Evolutionary conservation across 2,888 invertebrate genomes (phyloP), one percentile per base, ranked within the genome.

Genomic region (Mesochorus sp.): DNA sequence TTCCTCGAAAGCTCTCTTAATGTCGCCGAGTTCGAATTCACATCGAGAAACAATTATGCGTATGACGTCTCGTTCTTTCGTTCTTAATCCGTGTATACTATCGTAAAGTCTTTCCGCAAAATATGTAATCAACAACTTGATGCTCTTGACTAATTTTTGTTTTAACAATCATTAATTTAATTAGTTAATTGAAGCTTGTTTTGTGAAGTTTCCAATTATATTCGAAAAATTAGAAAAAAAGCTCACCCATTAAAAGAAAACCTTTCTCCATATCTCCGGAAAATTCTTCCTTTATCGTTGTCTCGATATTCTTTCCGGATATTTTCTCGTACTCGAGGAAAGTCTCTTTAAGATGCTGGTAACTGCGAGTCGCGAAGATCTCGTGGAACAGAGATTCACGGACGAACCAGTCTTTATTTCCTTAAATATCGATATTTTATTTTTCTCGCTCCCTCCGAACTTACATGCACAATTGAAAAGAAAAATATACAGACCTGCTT

Each of bases 11-110:
- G 97, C 97, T 89, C 95, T 95, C 90, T 97, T 98, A 89, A 98
- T 97, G 91, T 97, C 97, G 70, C 96, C 97, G 87, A 98, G 93
- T 91, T 98, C 98, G 85, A 97, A 97, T 93, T 97, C 96, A 71
- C 96, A 96, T 90, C 97, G 95, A 84, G 97, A 96, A 68, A 98
- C 97, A 82, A 98, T 92, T 86, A 98, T 97, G 90, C 98, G 95
- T 88, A 98, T 97, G 84, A 98, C 93, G 76, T 97, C 97, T 90
- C 96, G 96, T 91, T 98, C 98, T 88, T 96, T 97, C 80, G 98
- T 98, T 49, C 95, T 97, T 86, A 97, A 86, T 51, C 98, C 98
- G 91, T 96, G 95, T 97, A 98, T 97, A 82, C 96, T 95, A 80
- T 96, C 95, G 91, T 98, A 95, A 44, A 98, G 93, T 84, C 97